These are phyloP conservation scores for Poeciliopsis prolifica DNA, from an alignment of 2,113 vertebrate genomes.

Conservation along the genomic window DNA sequence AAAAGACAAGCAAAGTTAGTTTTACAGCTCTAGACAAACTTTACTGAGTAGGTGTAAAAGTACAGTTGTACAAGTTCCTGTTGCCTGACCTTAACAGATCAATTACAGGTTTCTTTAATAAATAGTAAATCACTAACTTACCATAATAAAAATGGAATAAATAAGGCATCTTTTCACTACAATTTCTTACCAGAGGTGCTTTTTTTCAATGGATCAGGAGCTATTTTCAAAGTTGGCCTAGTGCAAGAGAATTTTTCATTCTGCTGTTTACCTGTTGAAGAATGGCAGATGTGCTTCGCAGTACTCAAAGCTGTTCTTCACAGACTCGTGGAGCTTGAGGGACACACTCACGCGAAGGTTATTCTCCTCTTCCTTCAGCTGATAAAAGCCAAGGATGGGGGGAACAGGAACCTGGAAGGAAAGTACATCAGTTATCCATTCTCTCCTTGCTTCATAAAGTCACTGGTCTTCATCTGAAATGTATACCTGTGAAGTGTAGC, in stretches of 20 bases:
- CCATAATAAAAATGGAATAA: not conserved
- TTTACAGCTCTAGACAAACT: not conserved
- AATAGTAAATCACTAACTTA: not conserved
- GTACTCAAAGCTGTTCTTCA: conserved; percentile 92
- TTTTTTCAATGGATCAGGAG: not conserved
- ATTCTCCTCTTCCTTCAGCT: conserved; percentile 84
- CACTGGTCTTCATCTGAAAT: not conserved
- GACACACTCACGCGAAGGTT: conserved; percentile 83
- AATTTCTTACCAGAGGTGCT: not conserved
- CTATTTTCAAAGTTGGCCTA: not conserved
- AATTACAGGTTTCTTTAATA: not conserved
- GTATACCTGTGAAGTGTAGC: conserved; percentile 91
- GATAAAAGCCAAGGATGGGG: conserved; percentile 91
- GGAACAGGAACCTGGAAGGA: conserved; percentile 88
- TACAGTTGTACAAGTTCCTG: not conserved
- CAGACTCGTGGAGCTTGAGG: conserved; percentile 94
- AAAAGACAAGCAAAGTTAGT: not conserved
- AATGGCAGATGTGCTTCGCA: conserved; percentile 92
- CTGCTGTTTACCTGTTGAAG: conserved; percentile 87
- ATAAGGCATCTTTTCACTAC: not conserved
- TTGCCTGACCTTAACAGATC: not conserved
- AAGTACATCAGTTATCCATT: not conserved
- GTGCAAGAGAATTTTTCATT: not conserved
- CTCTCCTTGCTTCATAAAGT: not conserved
- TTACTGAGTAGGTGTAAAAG: not conserved